Evolutionary conservation across 2,888 invertebrate genomes (phyloP), one percentile per base, ranked within the genome.

Genomic region (Brenthis daphne): DNA sequence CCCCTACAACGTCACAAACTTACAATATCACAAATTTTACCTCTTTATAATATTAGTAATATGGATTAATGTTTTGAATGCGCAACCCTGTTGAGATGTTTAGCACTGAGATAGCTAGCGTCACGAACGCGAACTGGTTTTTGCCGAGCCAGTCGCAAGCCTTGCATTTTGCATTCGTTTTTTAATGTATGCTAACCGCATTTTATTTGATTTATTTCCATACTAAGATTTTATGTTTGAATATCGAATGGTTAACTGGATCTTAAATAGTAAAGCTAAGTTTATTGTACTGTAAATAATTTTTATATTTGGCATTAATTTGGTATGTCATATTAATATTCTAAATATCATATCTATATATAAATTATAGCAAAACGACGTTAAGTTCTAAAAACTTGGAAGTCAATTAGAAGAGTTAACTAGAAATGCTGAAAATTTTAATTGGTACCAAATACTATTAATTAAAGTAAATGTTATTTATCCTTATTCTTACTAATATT

Each of bases 71-170:
- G 11, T 43, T 12, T 33, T n/a, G 13, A 48, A 60, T 29, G 43
- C 2, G 6, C 65, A 72, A 12, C 72, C 72, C 70, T 70, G 56
- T 8, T 47, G 14, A 66, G 60, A 56, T 43, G 58, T 55, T 67
- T 33, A 16, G 54, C 64, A 55, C 64, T 16, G 16, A 51, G 64
- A 60, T 64, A 68, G 64, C 67, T 57, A 57, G 55, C 68, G 72
- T 73, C 72, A 73, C 72, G 70, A 70, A 58, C 53, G 20, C 47
- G 58, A 70, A 72, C 72, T 54, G 72, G 72, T 72, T 69, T 68
- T 47, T 56, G 57, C 51, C 13, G 68, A 53, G 58, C 65, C 68
- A 50, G 56, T 58, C 61, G 61, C 58, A 58, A 57, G 71, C 47
- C 56, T 58, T 66, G 55, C 65, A 61, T 70, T 72, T 66, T 68